A percentile compares a stretch with the other conserved stretches of the same genome.
Conservation (phyloP, 2,113 vertebrate genomes). For the Anolis sagrei region DNA sequence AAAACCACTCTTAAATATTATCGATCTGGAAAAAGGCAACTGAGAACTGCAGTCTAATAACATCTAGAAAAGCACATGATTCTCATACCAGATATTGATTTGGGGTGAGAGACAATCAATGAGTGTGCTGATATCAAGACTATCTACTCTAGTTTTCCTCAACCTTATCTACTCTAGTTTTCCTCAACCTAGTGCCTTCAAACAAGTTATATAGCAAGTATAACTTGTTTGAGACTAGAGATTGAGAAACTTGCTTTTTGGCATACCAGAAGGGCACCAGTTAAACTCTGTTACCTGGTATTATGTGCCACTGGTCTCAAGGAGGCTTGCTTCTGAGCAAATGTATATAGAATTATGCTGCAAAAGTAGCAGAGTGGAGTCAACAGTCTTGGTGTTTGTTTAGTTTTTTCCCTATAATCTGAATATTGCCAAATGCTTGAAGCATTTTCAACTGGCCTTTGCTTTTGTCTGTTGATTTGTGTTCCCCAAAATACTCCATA, state of each 20-base stretch:
- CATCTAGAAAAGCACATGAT: no score
- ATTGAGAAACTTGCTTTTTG: background rate
- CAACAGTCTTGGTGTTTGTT: background rate
- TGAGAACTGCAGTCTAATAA: no score
- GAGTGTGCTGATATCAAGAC: background rate
- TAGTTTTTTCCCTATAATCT: background rate
- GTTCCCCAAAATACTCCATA: accelerated
- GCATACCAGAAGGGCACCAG: background rate
- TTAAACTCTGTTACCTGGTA: background rate
- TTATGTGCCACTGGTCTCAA: background rate
- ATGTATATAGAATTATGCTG: background rate
- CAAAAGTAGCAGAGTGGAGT: background rate
- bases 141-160: background rate
- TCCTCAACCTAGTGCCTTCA: background rate
- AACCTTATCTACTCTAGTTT: background rate
- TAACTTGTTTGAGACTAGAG: no score
- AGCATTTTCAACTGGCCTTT: slow-evolving; percentile 32
- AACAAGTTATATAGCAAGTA: no score
- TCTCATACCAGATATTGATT: background rate
- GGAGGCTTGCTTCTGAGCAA: background rate
- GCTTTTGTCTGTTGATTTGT: background rate
- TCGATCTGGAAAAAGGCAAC: no score
- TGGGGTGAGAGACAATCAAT: background rate
- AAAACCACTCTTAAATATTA: no score
- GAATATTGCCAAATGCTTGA: background rate